phyloP scores from a whole-genome alignment of 2,797 vertebrate species.

The Malurus splendens region DNA sequence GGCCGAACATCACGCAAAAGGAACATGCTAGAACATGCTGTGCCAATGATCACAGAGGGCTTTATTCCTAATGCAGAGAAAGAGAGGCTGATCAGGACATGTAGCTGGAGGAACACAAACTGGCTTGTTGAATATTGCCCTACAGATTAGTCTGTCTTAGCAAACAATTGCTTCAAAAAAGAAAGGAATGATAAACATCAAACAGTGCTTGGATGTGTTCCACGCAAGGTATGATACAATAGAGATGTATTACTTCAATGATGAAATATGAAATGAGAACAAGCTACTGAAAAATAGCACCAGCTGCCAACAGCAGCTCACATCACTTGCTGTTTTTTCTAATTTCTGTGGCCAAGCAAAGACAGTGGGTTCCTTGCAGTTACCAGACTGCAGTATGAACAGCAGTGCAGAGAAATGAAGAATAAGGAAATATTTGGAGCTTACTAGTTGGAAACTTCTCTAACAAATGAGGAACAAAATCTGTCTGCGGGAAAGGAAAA shows the following conservation, averaged over 20 bases:
- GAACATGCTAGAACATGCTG: conserved; percentile 24
- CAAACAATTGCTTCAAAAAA: neutral
- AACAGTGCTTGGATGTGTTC: neutral
- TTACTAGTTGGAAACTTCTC: neutral
- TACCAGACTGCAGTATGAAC: neutral
- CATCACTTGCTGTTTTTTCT: neutral
- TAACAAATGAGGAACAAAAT: neutral
- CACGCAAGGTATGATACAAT: neutral
- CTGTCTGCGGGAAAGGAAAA: neutral
- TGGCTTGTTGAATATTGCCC: neutral
- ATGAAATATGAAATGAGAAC: neutral
- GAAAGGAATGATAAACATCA: neutral
- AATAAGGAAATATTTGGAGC: neutral
- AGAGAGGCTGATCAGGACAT: neutral
- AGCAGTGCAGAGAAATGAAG: neutral
- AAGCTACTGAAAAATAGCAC: neutral
- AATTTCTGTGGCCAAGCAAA: neutral
- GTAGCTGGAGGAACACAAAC: neutral
- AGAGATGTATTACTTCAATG: neutral
- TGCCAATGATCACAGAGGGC: neutral
- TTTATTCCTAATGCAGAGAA: neutral
- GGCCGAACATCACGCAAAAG: neutral
- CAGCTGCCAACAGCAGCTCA: neutral
- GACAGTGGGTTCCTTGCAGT: neutral
- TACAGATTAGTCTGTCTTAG: neutral